These are phyloP conservation scores for Arge pagana DNA, from an alignment of 2,888 invertebrate species.

Conservation along the genomic window DNA sequence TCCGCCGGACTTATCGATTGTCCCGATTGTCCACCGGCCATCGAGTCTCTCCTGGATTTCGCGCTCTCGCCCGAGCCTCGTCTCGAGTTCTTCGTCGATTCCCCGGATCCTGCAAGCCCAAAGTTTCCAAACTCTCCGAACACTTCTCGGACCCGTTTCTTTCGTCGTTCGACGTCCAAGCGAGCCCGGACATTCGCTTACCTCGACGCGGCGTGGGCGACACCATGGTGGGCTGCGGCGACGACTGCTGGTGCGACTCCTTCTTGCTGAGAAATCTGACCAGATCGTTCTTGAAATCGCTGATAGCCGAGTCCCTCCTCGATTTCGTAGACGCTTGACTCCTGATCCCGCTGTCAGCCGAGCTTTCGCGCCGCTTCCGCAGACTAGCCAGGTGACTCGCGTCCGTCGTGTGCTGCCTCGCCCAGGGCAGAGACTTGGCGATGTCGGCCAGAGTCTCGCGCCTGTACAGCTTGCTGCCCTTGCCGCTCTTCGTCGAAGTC, in stretches of 20 bases:
- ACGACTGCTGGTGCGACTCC: slow-evolving; percentile 42
- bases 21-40: slow-evolving; percentile 43
- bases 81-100: slow-evolving; percentile 62
- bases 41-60: slow-evolving; percentile 72
- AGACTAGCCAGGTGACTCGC: slow-evolving; percentile 56
- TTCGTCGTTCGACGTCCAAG: not conserved
- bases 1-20: slow-evolving; percentile 45
- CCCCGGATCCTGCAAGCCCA: slow-evolving; percentile 63
- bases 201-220: slow-evolving; percentile 53
- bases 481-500: slow-evolving; percentile 54
- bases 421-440: slow-evolving; percentile 84
- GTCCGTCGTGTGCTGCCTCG: slow-evolving; percentile 67
- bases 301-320: slow-evolving; percentile 72
- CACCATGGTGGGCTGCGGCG: slow-evolving; percentile 49
- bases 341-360: slow-evolving; percentile 83
- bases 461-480: slow-evolving; percentile 68
- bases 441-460: slow-evolving; percentile 87
- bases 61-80: slow-evolving; percentile 74
- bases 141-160: not conserved
- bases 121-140: slow-evolving; percentile 1
- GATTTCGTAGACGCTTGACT: slow-evolving; percentile 69
- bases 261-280: slow-evolving; percentile 67
- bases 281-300: slow-evolving; percentile 73
- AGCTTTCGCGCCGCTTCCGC: slow-evolving; percentile 83
- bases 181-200: slow-evolving; percentile 31